Evolutionary conservation across 2,888 invertebrate species (phyloP).

Genomic region (Polyploca ridens): DNA sequence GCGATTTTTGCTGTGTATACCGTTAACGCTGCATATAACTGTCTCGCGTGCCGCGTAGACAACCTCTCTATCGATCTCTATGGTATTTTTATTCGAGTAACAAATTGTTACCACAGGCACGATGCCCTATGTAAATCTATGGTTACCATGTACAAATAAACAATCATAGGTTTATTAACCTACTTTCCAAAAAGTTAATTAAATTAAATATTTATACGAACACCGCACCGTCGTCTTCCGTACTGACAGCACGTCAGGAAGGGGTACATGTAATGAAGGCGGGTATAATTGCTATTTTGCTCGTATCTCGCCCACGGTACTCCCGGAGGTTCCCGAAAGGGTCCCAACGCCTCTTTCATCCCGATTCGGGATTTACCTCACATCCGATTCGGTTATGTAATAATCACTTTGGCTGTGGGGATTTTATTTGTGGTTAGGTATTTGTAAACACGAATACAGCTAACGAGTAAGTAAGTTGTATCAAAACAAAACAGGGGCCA

Average conservation of each 20-base stretch:
- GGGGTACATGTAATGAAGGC: constrained; percentile 69
- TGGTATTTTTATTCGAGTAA: too few relatives aligned
- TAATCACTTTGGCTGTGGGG: constrained; percentile 15
- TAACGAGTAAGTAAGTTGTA: neutral
- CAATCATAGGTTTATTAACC: neutral
- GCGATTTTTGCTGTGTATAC: too few relatives aligned
- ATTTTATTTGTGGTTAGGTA: constrained; percentile 13
- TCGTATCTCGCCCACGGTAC: constrained; percentile 35
- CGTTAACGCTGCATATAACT: too few relatives aligned
- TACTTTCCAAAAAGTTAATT: neutral
- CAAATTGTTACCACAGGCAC: too few relatives aligned
- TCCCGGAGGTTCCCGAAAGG: constrained; percentile 24
- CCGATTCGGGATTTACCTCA: constrained; percentile 14
- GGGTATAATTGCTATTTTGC: constrained; percentile 79
- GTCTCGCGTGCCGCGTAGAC: too few relatives aligned
- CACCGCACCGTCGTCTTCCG: constrained; percentile 49
- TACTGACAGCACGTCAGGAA: constrained; percentile 40
- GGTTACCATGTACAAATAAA: too few relatives aligned
- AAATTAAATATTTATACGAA: constrained; percentile 7
- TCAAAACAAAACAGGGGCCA: too few relatives aligned
- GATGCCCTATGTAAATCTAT: too few relatives aligned
- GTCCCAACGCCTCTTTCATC: constrained; percentile 30
- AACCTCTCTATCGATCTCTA: too few relatives aligned
- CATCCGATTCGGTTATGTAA: constrained; percentile 17
- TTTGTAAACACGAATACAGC: neutral